These are phyloP conservation scores for Pelagia noctiluca DNA, from an alignment of 30 jellyfish, hydroid and myxozoan genomes.

Conservation along the genomic window DNA sequence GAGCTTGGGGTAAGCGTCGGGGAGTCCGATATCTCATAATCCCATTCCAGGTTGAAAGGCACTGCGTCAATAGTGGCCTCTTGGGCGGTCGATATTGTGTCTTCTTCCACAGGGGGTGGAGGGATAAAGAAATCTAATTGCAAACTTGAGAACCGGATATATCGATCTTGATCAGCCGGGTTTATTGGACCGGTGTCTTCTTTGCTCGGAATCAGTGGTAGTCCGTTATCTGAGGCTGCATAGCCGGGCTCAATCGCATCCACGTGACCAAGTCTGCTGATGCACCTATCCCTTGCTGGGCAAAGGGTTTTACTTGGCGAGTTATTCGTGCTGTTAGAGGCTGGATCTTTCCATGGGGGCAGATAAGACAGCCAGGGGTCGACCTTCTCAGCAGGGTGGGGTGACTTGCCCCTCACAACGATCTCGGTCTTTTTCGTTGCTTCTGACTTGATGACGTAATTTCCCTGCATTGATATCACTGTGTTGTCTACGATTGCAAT, in stretches of 20 bases:
- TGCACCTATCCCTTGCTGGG: not conserved
- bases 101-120: conserved; percentile 96
- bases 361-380: conserved; percentile 81
- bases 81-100: conserved; percentile 51
- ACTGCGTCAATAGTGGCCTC: conserved; percentile 44
- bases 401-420: conserved; percentile 27
- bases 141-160: conserved; percentile 65
- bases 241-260: conserved; percentile 23
- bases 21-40: conserved; percentile 60
- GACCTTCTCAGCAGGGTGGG: conserved; percentile 41
- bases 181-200: not conserved
- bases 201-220: not conserved
- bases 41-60: conserved; percentile 76
- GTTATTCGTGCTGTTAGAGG: conserved; percentile 21
- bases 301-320: conserved; percentile 28
- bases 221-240: not conserved
- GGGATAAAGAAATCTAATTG: conserved; percentile 86
- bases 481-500: conserved; percentile 60
- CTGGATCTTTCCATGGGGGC: conserved; percentile 55
- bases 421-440: conserved; percentile 14
- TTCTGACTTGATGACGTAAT: conserved; percentile 32
- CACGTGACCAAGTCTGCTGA: not conserved
- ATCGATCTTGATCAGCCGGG: conserved; percentile 58
- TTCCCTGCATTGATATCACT: conserved; percentile 55
- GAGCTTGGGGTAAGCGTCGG: conserved; percentile 86